Conservation (phyloP, 2,113 vertebrate species). For the Lampris megalopsis region DNA sequence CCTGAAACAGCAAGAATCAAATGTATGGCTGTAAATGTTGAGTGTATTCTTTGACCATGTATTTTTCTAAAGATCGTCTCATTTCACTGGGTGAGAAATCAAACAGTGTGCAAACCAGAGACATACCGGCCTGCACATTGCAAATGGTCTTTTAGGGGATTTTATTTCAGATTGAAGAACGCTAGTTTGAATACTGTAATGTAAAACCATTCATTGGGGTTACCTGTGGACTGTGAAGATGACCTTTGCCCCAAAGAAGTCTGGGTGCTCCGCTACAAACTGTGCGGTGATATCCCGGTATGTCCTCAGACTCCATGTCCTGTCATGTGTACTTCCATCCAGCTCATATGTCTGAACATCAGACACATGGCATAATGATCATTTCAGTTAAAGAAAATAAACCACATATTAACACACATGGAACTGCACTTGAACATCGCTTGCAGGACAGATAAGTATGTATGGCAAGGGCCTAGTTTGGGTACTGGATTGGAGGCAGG, state of each 20-base stretch:
- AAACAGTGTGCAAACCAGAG: not conserved
- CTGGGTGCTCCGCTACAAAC: slow-evolving; percentile 84
- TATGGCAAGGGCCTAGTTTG: too few species aligned
- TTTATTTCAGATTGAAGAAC: too few species aligned
- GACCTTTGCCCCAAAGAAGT: slow-evolving; percentile 87
- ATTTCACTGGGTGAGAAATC: not conserved
- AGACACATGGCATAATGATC: not conserved
- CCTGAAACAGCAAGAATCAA: slow-evolving; percentile 71
- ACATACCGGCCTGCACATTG: too few species aligned
- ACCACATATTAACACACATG: too few species aligned
- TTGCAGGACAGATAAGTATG: too few species aligned
- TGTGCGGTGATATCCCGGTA: slow-evolving; percentile 80
- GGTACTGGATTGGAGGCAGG: too few species aligned
- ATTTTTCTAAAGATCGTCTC: too few species aligned
- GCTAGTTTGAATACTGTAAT: too few species aligned
- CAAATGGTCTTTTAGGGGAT: too few species aligned
- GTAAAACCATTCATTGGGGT: not conserved
- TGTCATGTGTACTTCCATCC: slow-evolving; percentile 81
- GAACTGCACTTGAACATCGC: too few species aligned
- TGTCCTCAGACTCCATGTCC: slow-evolving; percentile 82
- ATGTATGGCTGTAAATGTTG: slow-evolving; percentile 13
- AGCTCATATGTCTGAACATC: slow-evolving; percentile 87
- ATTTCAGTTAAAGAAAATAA: not conserved
- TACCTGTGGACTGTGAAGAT: slow-evolving; percentile 83
- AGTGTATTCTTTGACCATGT: not conserved